Percentiles rank a stretch among this genome's conserved stretches.
These are phyloP conservation scores for Cynopterus sphinx DNA, from an alignment of 2,797 vertebrate genomes.

Conservation along the genomic window DNA sequence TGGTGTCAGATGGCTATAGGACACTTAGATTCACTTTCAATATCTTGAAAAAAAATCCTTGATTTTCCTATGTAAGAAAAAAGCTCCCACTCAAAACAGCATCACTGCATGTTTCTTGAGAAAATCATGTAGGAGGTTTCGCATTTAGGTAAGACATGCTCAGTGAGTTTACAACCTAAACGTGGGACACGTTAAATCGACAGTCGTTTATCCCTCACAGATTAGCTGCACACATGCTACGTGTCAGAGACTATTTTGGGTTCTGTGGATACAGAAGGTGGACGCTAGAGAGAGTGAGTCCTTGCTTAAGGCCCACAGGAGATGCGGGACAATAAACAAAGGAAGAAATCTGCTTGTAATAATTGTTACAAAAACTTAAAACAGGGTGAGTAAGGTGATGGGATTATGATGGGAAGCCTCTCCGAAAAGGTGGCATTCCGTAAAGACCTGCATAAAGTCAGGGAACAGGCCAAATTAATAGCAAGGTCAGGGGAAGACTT, in stretches of 20 bases:
- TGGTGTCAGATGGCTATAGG: neutral
- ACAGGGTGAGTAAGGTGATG: neutral
- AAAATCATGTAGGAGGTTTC: neutral
- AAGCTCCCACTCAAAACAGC: neutral
- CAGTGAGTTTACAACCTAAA: neutral
- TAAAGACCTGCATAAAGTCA: neutral
- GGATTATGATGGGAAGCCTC: neutral
- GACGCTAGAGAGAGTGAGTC: too few relatives aligned
- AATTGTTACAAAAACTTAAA: neutral
- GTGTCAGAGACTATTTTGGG: neutral
- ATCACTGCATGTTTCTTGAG: neutral
- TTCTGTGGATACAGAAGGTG: neutral
- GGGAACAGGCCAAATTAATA: neutral
- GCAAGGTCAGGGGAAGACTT: neutral
- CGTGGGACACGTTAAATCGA: neutral
- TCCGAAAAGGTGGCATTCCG: neutral
- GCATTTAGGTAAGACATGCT: neutral
- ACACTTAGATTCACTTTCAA: neutral
- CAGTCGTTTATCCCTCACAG: neutral
- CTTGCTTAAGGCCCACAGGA: neutral
- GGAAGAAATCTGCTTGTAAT: neutral
- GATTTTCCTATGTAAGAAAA: neutral
- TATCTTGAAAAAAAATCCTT: neutral
- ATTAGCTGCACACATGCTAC: neutral
- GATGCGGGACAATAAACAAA: neutral